Evolutionary conservation across 2,888 invertebrate species (phyloP).

Genomic region (Ernsta delagoae): DNA sequence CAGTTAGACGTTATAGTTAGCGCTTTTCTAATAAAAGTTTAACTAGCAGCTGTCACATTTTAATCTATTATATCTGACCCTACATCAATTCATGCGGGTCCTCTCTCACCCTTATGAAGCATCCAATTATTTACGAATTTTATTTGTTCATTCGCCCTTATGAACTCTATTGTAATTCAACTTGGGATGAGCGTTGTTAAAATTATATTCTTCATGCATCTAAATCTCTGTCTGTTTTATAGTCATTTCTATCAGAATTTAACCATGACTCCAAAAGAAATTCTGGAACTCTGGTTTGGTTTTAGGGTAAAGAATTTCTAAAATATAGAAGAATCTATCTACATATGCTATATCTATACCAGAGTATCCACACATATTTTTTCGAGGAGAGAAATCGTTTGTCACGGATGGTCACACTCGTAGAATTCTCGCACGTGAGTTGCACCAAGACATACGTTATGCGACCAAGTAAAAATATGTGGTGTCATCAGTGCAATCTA

Average conservation of each 20-base stretch:
- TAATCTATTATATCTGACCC: not conserved
- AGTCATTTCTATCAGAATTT: too few relatives aligned
- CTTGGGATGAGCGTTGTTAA: not conserved
- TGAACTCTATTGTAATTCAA: not conserved
- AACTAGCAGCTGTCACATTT: constrained; percentile 5
- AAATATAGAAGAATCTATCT: too few relatives aligned
- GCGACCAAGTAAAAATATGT: constrained; percentile 46
- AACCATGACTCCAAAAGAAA: too few relatives aligned
- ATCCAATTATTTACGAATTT: not conserved
- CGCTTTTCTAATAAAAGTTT: not conserved
- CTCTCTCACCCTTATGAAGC: constrained; percentile 1
- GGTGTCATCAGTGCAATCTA: constrained; percentile 31
- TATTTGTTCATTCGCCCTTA: constrained; percentile 6
- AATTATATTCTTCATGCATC: too few relatives aligned
- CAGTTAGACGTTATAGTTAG: constrained; percentile 1
- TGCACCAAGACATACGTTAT: constrained; percentile 49
- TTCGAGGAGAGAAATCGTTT: constrained; percentile 61
- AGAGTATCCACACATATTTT: constrained; percentile 2
- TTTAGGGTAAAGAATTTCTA: too few relatives aligned
- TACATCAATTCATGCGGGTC: not conserved
- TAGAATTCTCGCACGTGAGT: constrained; percentile 54
- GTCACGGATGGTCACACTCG: constrained; percentile 62
- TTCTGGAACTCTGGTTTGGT: too few relatives aligned
- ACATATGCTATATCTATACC: not conserved
- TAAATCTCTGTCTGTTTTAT: too few relatives aligned